phyloP scores from a whole-genome alignment of 1,140 invertebrate species.

The Procambarus clarkii region DNA sequence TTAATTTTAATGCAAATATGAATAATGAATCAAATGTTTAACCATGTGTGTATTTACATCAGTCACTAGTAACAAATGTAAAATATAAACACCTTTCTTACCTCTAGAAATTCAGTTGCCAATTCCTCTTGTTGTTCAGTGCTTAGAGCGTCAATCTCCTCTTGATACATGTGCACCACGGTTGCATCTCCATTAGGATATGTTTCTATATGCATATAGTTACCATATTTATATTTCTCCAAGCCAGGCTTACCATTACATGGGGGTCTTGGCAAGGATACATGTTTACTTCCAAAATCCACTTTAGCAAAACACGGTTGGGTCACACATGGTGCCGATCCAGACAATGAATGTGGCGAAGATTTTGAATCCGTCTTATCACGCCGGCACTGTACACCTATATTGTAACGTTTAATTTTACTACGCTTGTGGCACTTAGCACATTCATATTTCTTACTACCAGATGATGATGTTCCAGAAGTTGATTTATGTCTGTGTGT shows the following conservation, averaged over 20 bases:
- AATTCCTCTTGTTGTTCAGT: conserved; percentile 87
- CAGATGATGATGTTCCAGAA: conserved; percentile 10
- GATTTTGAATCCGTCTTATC: conserved; percentile 75
- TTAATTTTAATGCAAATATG: too few relatives aligned
- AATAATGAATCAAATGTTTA: background rate
- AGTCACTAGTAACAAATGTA: background rate
- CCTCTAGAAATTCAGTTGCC: conserved; percentile 91
- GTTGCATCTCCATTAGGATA: conserved; percentile 97
- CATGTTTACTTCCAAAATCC: conserved; percentile 76
- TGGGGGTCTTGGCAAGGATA: conserved; percentile 76
- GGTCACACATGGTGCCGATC: conserved; percentile 73
- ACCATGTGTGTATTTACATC: background rate
- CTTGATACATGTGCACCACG: conserved; percentile 93
- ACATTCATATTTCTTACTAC: conserved; percentile 70
- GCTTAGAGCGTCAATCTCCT: conserved; percentile 89
- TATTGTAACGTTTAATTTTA: conserved; percentile 79
- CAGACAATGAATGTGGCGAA: conserved; percentile 54
- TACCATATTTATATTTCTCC: conserved; percentile 81
- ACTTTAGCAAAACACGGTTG: conserved; percentile 73
- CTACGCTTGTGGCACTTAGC: conserved; percentile 73
- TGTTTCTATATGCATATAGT: conserved; percentile 90
- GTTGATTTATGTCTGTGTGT: conserved; percentile 43
- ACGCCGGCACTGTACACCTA: conserved; percentile 81
- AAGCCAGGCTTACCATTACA: conserved; percentile 76
- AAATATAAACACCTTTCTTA: conserved; percentile 74